phyloP scores from a whole-genome alignment of 1,140 invertebrate genomes.

The Pollicipes pollicipes region DNA sequence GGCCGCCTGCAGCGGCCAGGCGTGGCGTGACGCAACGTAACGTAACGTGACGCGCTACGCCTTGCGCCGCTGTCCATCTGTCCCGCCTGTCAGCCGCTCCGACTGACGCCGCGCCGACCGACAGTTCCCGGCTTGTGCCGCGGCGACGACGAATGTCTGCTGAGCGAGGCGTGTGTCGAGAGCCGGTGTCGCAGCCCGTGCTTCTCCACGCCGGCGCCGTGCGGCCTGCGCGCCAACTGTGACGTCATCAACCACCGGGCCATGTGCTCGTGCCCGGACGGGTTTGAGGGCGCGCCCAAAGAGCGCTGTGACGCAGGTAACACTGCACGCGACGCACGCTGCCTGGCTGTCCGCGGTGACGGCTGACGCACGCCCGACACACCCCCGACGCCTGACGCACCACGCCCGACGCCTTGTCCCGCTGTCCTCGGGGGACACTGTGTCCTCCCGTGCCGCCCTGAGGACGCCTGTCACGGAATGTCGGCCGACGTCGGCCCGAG shows the following conservation, averaged over 20 bases:
- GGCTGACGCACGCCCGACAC: background rate
- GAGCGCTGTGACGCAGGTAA: slow-evolving; percentile 35
- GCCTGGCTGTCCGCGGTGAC: background rate
- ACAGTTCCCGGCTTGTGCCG: slow-evolving; percentile 20
- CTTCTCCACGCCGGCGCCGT: slow-evolving; percentile 21
- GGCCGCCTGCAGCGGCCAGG: too few species aligned
- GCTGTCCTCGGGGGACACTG: background rate
- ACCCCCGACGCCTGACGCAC: slow-evolving; percentile 7
- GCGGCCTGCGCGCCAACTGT: slow-evolving; percentile 18
- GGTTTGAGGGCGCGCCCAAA: slow-evolving; percentile 56
- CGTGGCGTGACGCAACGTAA: slow-evolving; percentile 60
- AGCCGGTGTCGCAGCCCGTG: slow-evolving; percentile 35
- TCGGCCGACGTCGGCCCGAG: too few species aligned
- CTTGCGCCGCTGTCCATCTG: slow-evolving; percentile 49
- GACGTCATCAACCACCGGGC: slow-evolving; percentile 42
- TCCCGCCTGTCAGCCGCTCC: too few species aligned
- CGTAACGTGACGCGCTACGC: slow-evolving; percentile 51
- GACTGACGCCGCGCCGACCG: too few species aligned
- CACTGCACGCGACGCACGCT: background rate
- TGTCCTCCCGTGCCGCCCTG: background rate
- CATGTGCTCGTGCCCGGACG: slow-evolving; percentile 56
- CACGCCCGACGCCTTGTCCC: slow-evolving; percentile 10
- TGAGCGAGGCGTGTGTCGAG: slow-evolving; percentile 23
- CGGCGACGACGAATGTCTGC: slow-evolving; percentile 21
- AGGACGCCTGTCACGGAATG: background rate